Base-by-base conservation (phyloP, 2,797 vertebrate genomes). In the Uromys caudimaculatus region DNA sequence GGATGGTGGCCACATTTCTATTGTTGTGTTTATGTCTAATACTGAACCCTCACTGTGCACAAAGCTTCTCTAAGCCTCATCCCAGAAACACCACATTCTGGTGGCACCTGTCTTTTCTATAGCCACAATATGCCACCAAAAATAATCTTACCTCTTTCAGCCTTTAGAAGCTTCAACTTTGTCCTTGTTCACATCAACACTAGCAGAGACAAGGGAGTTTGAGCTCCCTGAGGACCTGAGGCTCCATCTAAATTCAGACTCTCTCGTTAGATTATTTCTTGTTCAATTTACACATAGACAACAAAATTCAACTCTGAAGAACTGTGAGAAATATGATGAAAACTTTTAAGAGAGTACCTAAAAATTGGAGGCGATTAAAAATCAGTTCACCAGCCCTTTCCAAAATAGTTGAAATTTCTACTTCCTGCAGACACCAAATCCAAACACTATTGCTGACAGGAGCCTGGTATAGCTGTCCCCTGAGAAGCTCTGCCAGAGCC, bases 101-200 rank as follows among this genome's bases (percentile, higher is more conserved):
- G 0, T 27, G 44, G 4, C 12, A 23, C 13, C 16, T 23, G 5
- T 27, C 10, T 7, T 56, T 47, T 14, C 6, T 9, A 47, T 9
- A 32, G 29, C 16, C 21, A 77, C 77, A 71, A 58, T 14, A 47
- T 0, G n/a, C n/a, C 75, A 79, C 86, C 23, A 56, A 76, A 78
- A 81, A 24, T 64, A 54, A 21, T 38, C 5, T 4, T 38, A 32
- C 11, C 62, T 38, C 14, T 12, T 13, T 44, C 8, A 92, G 75
- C 14, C 11, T 3, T 17, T n/a, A 19, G 69, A 64, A 90, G 1
- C 4, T 32, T 41, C 5, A 23, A 27, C 35, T 79, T 54, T 90
- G 56, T 77, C 10, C 29, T 78, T n/a, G 0, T 21, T 62, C 67
- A 73, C 71, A 94, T 32, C 10, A 17, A 38, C 4, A 24, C 67